Evolutionary conservation across 2,888 invertebrate genomes (phyloP).

Genomic region (Ennomos erosarius): DNA sequence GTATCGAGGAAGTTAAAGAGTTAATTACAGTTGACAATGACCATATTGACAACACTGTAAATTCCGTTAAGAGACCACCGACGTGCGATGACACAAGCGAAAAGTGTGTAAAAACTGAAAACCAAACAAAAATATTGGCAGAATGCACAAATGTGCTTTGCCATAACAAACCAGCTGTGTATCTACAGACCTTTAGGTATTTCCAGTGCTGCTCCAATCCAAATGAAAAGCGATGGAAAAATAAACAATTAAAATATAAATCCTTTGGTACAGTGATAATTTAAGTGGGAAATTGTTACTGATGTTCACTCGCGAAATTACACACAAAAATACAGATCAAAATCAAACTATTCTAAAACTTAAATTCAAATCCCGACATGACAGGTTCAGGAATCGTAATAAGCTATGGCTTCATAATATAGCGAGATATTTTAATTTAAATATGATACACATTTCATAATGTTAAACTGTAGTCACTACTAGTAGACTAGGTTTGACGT

Average conservation of each 20-base stretch:
- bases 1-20: no score
- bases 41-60: conserved; percentile 14
- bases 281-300: conserved; percentile 11
- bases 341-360: no score
- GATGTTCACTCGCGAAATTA: background rate
- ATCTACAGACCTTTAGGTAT: conserved; percentile 90
- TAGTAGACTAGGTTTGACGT: no score
- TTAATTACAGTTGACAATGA: no score
- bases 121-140: conserved; percentile 17
- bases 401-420: no score
- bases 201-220: conserved; percentile 90
- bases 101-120: conserved; percentile 10
- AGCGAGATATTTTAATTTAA: no score
- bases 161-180: conserved; percentile 50
- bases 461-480: no score
- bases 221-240: conserved; percentile 72
- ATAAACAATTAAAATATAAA: conserved; percentile 47
- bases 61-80: conserved; percentile 22
- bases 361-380: no score
- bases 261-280: conserved; percentile 23
- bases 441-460: no score
- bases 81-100: conserved; percentile 28
- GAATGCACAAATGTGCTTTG: conserved; percentile 11
- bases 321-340: no score
- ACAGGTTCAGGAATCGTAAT: no score